These are phyloP conservation scores for Solenodon paradoxus DNA, from an alignment of 2,113 vertebrate species.

Conservation along the genomic window DNA sequence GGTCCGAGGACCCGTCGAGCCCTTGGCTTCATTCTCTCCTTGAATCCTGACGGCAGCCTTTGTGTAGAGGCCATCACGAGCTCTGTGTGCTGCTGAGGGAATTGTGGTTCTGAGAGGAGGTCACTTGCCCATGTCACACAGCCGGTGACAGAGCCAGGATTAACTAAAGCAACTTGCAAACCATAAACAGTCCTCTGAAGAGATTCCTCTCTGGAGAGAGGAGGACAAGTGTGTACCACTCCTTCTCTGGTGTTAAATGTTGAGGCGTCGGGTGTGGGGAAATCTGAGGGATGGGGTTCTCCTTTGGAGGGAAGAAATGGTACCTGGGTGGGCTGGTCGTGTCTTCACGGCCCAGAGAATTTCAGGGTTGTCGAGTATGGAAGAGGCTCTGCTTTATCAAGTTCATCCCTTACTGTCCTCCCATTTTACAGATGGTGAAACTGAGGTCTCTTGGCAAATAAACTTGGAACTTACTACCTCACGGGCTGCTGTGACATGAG, in stretches of 20 bases:
- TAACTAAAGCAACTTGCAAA: not conserved
- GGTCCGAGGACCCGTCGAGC: not conserved
- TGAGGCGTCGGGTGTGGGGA: not conserved
- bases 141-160: not conserved
- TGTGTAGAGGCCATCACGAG: not conserved
- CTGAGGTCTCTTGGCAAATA: not conserved
- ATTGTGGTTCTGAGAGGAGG: not conserved
- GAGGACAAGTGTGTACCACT: rapidly evolving
- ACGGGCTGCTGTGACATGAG: not conserved
- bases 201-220: not conserved
- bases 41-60: not conserved
- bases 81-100: not conserved
- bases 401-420: rapidly evolving
- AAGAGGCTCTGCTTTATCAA: not conserved
- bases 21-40: not conserved
- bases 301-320: not conserved
- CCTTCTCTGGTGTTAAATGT: not conserved
- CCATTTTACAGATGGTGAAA: not conserved
- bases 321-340: not conserved
- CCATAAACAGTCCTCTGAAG: too few relatives aligned
- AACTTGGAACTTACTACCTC: not conserved
- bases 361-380: not conserved
- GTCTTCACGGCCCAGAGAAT: not conserved
- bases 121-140: not conserved
- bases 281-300: not conserved